phyloP scores from a whole-genome alignment of 2,797 vertebrate genomes.

The Enteromius mattozi region DNA sequence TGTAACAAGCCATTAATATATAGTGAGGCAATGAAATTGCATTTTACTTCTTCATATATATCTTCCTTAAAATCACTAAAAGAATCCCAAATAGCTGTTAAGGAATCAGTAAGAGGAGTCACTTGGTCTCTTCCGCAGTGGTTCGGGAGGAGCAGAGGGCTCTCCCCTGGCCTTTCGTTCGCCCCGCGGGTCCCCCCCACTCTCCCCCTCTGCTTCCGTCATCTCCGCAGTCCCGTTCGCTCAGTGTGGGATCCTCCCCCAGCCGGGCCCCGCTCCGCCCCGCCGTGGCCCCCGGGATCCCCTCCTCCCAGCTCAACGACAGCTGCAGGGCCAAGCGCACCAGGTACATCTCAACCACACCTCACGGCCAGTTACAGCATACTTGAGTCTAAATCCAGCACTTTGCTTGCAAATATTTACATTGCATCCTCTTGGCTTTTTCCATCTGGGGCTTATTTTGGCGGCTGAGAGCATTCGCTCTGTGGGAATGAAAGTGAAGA shows the following conservation, averaged over 20 bases:
- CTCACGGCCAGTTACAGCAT: background rate
- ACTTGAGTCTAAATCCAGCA: background rate
- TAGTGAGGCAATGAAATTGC: background rate
- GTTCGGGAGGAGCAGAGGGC: slow-evolving; percentile 76
- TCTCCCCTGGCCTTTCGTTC: slow-evolving; percentile 77
- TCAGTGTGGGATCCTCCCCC: slow-evolving; percentile 78
- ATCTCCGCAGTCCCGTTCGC: slow-evolving; percentile 74
- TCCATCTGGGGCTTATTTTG: slow-evolving; percentile 38
- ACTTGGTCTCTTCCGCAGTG: slow-evolving; percentile 60
- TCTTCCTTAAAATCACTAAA: background rate
- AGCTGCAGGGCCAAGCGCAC: slow-evolving; percentile 74
- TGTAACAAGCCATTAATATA: background rate
- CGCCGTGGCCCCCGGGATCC: slow-evolving; percentile 61
- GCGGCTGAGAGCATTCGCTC: background rate
- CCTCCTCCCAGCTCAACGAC: slow-evolving; percentile 67
- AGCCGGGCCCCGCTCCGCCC: slow-evolving; percentile 65
- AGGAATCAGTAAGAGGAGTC: background rate
- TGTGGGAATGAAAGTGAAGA: slow-evolving; percentile 29
- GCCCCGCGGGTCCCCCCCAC: slow-evolving; percentile 61
- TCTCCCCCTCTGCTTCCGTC: slow-evolving; percentile 73
- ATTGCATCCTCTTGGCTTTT: slow-evolving; percentile 11
- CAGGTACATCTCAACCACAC: slow-evolving; percentile 67
- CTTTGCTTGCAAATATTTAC: slow-evolving; percentile 44
- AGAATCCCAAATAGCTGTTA: background rate
- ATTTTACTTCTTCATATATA: background rate